Percentiles rank a stretch among this genome's conserved stretches.
phyloP scores from a whole-genome alignment of 2,888 invertebrate genomes.

The Caenorhabditis sp. region DNA sequence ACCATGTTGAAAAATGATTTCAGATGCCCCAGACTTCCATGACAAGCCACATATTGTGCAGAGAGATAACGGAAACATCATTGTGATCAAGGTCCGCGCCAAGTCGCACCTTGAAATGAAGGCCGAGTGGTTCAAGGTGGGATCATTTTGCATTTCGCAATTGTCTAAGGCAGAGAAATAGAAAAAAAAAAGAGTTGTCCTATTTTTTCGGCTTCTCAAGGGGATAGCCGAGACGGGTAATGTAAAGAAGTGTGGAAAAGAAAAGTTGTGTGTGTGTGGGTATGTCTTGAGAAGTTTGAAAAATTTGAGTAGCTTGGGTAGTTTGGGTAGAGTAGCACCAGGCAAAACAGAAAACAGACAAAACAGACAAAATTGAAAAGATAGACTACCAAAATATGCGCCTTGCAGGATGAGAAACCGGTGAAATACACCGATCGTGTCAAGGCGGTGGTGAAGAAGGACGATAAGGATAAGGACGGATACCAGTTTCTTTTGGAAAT shows the following conservation, averaged over 20 bases:
- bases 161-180: slow-evolving; percentile 20
- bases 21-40: slow-evolving; percentile 83
- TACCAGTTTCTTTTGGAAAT: slow-evolving; percentile 81
- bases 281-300: too few species aligned
- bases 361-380: slow-evolving; percentile 40
- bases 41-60: slow-evolving; percentile 83
- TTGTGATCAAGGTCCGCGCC: slow-evolving; percentile 82
- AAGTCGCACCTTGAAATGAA: slow-evolving; percentile 83
- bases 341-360: too few species aligned
- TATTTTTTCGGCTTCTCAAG: slow-evolving; percentile 44
- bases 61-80: slow-evolving; percentile 82
- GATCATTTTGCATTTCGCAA: too few species aligned
- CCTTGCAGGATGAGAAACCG: slow-evolving; percentile 82
- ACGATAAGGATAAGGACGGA: slow-evolving; percentile 82
- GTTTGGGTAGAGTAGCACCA: too few species aligned
- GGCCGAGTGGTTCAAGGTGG: slow-evolving; percentile 83
- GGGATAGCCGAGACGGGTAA: slow-evolving; percentile 58
- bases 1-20: too few species aligned
- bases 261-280: slow-evolving; percentile 30
- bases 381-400: slow-evolving; percentile 35
- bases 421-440: slow-evolving; percentile 80
- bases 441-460: slow-evolving; percentile 80
- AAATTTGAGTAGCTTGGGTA: too few species aligned
- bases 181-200: slow-evolving; percentile 43
- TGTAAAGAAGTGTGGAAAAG: slow-evolving; percentile 59